Base-by-base conservation (phyloP, 2,797 vertebrate species). In the Luscinia luscinia region DNA sequence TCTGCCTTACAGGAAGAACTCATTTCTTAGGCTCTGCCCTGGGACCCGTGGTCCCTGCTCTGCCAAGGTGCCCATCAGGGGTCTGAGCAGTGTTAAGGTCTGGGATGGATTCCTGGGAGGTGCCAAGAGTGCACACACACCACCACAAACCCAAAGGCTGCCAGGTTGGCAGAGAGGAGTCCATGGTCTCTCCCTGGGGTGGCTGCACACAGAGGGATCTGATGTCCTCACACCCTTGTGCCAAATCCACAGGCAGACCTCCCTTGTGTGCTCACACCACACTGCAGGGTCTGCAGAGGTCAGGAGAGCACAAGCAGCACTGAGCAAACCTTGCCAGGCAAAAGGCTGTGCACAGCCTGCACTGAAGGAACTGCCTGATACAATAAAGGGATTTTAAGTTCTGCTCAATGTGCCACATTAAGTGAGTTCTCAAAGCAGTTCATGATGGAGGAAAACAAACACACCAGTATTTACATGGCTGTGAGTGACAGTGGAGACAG, bases 211-310 rank as follows among this genome's bases (percentile, higher is more conserved):
- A 38, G 19, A n/a, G 49, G 46, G 38, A 19, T 32, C 23, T 30
- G 32, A 8, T 12, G 34, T n/a, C 51, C n/a, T 20, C 17, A 1
- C 26, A 1, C 9, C 27, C 7, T 2, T 9, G 1, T 24, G 13
- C 3, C 75, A 36, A 8, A 22, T 1, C 20, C 4, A 28, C 3
- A 24, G 38, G 14, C 52, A 69, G 24, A 20, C 6, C 1, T 9
- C 4, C 12, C 15, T 69, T 15, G 19, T 4, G 4, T 3, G 7
- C 48, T 30, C 4, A 7, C 30, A 27, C 14, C 62, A 9, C 3
- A 5, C 1, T 3, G 6, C 19, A 61, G 48, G 58, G 15, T 18
- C 48, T 18, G 4, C 30, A 40, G 13, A 59, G 49, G 40, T 61
- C 49, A 40, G 45, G 3, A 34, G 15, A 27, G 57, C 1, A 46